phyloP scores from a whole-genome alignment of 2,888 invertebrate genomes.

The Volucella bombylans region DNA sequence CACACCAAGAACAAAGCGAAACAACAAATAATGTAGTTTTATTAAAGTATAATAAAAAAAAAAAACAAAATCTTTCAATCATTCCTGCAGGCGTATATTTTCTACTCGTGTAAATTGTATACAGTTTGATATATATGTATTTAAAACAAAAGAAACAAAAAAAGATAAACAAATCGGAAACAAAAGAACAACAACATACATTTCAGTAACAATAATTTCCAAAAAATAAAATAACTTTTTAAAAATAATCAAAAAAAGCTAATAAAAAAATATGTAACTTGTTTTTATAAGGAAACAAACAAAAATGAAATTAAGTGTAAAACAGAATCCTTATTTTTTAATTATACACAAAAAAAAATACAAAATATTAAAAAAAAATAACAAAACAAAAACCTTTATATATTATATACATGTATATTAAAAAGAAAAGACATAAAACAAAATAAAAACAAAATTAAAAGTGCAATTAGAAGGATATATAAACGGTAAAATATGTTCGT shows the following conservation, averaged over 20 bases:
- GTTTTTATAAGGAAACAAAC: conserved; percentile 54
- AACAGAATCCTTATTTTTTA: conserved; percentile 70
- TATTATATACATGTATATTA: conserved; percentile 70
- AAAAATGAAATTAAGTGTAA: conserved; percentile 36
- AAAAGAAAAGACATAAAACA: conserved; percentile 61
- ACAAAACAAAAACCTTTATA: conserved; percentile 61
- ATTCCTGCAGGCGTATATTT: conserved; percentile 76
- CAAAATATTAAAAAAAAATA: conserved; percentile 6
- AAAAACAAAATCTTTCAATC: conserved; percentile 74
- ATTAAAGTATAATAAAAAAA: conserved; percentile 51
- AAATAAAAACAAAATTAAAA: conserved; percentile 81
- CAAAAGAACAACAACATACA: conserved; percentile 67
- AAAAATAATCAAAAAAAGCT: conserved; percentile 67
- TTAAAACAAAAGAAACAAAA: conserved; percentile 61
- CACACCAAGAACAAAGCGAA: conserved; percentile 70
- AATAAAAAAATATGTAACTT: conserved; percentile 74
- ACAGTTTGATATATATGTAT: conserved; percentile 74
- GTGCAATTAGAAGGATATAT: conserved; percentile 85
- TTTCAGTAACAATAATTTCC: conserved; percentile 66
- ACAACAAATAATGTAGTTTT: conserved; percentile 66
- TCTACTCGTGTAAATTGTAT: conserved; percentile 74
- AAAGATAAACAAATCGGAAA: conserved; percentile 46
- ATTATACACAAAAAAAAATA: conserved; percentile 58
- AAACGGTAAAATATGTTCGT: conserved; percentile 82
- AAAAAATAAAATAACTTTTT: conserved; percentile 66